Evolutionary conservation across 2,797 vertebrate species (phyloP).

Genomic region (Aulostomus chinensis): DNA sequence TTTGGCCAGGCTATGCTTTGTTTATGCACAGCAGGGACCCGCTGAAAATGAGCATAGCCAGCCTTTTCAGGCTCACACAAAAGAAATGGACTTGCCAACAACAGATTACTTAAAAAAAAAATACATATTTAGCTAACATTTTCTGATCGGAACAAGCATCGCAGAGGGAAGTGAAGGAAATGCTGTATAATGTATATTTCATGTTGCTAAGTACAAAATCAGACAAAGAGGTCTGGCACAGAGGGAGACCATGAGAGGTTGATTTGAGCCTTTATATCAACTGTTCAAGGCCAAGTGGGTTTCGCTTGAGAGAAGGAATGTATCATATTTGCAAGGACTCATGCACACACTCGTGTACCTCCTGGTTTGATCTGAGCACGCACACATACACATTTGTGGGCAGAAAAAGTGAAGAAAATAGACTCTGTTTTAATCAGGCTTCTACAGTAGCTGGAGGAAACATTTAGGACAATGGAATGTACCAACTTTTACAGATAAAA

Average conservation of each 20-base stretch:
- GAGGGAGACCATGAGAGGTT: slow-evolving; percentile 33
- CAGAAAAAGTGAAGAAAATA: slow-evolving; percentile 48
- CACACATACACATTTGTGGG: slow-evolving; percentile 12
- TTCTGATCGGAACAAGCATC: slow-evolving; percentile 22
- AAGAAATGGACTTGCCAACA: slow-evolving; percentile 51
- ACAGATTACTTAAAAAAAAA: slow-evolving; percentile 55
- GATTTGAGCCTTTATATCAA: slow-evolving; percentile 24
- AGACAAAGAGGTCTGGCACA: slow-evolving; percentile 35
- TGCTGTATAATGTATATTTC: slow-evolving; percentile 20
- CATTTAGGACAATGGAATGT: slow-evolving; percentile 64
- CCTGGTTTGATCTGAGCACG: slow-evolving; percentile 9
- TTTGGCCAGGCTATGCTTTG: slow-evolving; percentile 62
- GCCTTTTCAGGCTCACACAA: slow-evolving; percentile 53
- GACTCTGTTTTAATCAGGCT: slow-evolving; percentile 52
- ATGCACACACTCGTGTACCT: slow-evolving; percentile 9
- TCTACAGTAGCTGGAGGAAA: slow-evolving; percentile 23
- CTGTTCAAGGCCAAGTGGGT: slow-evolving; percentile 17
- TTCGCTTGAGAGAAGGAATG: slow-evolving; percentile 31
- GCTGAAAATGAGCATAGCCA: slow-evolving; percentile 64
- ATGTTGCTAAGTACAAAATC: slow-evolving; percentile 19
- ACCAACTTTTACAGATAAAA: slow-evolving; percentile 47
- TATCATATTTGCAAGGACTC: slow-evolving; percentile 21
- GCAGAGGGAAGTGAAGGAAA: slow-evolving; percentile 10
- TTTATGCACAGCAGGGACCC: slow-evolving; percentile 62
- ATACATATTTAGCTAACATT: slow-evolving; percentile 32